Evolutionary conservation across 1,140 invertebrate genomes (phyloP).

Genomic region (Monomorium pharaonis): DNA sequence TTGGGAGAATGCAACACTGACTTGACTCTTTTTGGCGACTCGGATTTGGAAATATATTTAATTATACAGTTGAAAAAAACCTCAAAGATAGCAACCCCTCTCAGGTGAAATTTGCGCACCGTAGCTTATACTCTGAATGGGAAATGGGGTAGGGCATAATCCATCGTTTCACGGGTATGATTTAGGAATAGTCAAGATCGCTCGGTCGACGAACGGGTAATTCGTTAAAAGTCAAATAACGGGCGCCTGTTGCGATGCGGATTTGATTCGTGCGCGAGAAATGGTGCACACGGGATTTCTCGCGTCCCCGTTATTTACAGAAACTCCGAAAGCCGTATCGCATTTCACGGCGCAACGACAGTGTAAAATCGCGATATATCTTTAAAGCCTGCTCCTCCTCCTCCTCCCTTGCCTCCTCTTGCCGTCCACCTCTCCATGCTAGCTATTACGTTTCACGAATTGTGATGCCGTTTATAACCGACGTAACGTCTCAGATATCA

Average conservation of each 20-base stretch:
- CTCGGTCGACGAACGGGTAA: background rate
- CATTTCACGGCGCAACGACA: conserved; percentile 27
- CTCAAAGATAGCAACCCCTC: background rate
- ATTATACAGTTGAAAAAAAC: background rate
- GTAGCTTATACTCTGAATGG: background rate
- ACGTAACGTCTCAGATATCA: conserved; percentile 7
- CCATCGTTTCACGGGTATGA: conserved; percentile 15
- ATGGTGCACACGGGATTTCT: conserved; percentile 39
- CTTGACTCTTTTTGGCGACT: background rate
- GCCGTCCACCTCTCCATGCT: background rate
- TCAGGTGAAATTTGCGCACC: background rate
- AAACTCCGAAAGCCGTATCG: conserved; percentile 35
- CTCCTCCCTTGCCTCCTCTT: too few relatives aligned
- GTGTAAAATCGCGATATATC: conserved; percentile 55
- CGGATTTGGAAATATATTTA: background rate
- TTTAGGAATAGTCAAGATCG: conserved; percentile 29
- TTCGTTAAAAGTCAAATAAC: conserved; percentile 51
- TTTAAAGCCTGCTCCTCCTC: background rate
- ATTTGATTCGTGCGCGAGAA: conserved; percentile 38
- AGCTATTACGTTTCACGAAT: conserved; percentile 52
- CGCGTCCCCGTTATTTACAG: conserved; percentile 20
- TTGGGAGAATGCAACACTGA: background rate
- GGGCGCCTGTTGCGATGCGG: conserved; percentile 5
- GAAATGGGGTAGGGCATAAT: background rate
- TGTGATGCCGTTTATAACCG: conserved; percentile 31